phyloP scores from a whole-genome alignment of 2,797 vertebrate genomes.

The Austrolebias charrua region DNA sequence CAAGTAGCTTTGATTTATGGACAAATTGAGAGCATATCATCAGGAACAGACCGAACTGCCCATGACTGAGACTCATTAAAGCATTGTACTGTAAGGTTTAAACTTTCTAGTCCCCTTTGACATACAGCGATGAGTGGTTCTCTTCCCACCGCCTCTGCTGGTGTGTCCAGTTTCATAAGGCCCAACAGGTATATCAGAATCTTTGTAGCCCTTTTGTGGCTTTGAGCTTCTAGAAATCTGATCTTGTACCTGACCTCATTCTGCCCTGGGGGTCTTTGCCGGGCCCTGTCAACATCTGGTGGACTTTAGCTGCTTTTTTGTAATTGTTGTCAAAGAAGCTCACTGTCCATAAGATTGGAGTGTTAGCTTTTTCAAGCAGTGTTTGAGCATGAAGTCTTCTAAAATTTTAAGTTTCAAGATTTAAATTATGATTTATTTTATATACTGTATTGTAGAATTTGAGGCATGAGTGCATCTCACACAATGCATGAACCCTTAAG shows the following conservation, averaged over 20 bases:
- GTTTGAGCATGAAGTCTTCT: slow-evolving; percentile 36
- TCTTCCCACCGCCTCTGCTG: slow-evolving; percentile 65
- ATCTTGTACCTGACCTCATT: slow-evolving; percentile 83
- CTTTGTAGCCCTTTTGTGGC: slow-evolving; percentile 76
- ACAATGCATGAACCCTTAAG: slow-evolving; percentile 4
- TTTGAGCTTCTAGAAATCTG: slow-evolving; percentile 77
- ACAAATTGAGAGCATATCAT: slow-evolving; percentile 32
- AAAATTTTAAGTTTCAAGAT: slow-evolving; percentile 47
- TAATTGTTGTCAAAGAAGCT: slow-evolving; percentile 68
- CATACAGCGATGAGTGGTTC: slow-evolving; percentile 56
- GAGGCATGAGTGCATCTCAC: background rate
- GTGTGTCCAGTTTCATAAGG: slow-evolving; percentile 77
- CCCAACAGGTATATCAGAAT: slow-evolving; percentile 79
- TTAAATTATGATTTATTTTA: slow-evolving; percentile 12
- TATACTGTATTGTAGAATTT: slow-evolving; percentile 4
- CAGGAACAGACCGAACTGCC: slow-evolving; percentile 37
- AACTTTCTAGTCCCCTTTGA: slow-evolving; percentile 64
- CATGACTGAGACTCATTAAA: slow-evolving; percentile 58
- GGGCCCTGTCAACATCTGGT: slow-evolving; percentile 76
- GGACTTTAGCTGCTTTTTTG: slow-evolving; percentile 71
- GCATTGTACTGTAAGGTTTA: slow-evolving; percentile 62
- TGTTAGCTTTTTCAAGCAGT: slow-evolving; percentile 35
- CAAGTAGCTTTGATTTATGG: slow-evolving; percentile 61
- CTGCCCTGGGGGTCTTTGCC: slow-evolving; percentile 68
- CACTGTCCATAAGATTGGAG: slow-evolving; percentile 50